A percentile compares a stretch with the other conserved stretches of the same genome.
Evolutionary conservation across 2,888 invertebrate species (phyloP).

Genomic region (Ptychoptera contaminata): DNA sequence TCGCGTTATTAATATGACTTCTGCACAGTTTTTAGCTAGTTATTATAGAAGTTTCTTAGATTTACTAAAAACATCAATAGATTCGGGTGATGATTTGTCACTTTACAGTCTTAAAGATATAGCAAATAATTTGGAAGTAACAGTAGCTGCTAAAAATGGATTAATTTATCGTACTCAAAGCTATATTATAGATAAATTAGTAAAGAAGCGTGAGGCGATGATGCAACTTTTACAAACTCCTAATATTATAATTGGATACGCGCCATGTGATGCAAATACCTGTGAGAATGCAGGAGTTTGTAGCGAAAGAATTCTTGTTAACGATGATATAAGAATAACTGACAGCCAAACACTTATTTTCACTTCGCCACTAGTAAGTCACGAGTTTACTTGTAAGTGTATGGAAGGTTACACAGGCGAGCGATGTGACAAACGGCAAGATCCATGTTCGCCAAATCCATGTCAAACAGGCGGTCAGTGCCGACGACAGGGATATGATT

Average conservation of each 20-base stretch:
- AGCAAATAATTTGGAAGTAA: constrained; percentile 44
- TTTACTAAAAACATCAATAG: constrained; percentile 48
- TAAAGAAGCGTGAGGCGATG: constrained; percentile 47
- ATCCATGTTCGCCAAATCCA: constrained; percentile 81
- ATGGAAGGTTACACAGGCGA: constrained; percentile 69
- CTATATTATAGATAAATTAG: constrained; percentile 46
- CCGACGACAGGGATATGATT: constrained; percentile 66
- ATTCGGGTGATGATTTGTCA: constrained; percentile 44
- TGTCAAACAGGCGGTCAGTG: constrained; percentile 76
- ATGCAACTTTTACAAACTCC: constrained; percentile 43
- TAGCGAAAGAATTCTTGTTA: constrained; percentile 50
- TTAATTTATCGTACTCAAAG: constrained; percentile 45
- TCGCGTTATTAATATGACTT: constrained; percentile 54
- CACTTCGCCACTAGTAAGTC: constrained; percentile 63
- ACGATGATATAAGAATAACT: constrained; percentile 53
- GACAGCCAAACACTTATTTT: constrained; percentile 70
- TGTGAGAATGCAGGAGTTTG: constrained; percentile 70
- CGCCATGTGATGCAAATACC: constrained; percentile 53
- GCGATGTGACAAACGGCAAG: constrained; percentile 71
- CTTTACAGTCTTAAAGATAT: constrained; percentile 58
- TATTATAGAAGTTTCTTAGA: constrained; percentile 61
- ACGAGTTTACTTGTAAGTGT: constrained; percentile 68
- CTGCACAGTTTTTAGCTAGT: constrained; percentile 57
- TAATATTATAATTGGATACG: constrained; percentile 52
- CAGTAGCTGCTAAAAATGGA: constrained; percentile 45